Evolutionary conservation across 2,888 invertebrate genomes (phyloP).

Genomic region (Phrixothrix hirtus): DNA sequence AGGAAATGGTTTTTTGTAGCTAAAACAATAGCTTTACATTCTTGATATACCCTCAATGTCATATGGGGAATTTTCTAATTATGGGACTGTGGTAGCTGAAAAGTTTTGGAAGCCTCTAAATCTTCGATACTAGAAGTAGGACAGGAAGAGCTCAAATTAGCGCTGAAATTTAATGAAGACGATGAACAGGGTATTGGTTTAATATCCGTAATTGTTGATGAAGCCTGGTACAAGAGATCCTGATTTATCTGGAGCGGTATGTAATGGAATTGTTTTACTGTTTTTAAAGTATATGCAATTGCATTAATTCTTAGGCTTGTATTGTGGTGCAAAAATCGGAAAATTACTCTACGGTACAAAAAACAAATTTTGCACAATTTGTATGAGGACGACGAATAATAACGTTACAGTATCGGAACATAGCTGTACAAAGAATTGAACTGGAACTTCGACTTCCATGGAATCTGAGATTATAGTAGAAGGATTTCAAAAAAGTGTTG

Average conservation of each 20-base stretch:
- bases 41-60: no score
- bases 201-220: slow-evolving; percentile 1
- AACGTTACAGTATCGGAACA: no score
- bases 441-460: not conserved
- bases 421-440: not conserved
- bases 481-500: not conserved
- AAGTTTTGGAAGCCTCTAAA: no score
- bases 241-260: not conserved
- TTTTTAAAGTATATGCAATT: not conserved
- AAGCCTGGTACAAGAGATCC: not conserved
- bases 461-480: slow-evolving; percentile 5
- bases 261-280: not conserved
- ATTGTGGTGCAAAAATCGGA: not conserved
- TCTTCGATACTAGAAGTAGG: no score
- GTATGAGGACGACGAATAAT: no score
- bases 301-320: not conserved
- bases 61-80: no score
- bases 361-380: no score
- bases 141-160: not conserved
- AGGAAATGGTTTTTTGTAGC: no score
- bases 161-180: not conserved
- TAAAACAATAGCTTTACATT: no score
- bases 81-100: no score
- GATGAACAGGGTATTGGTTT: not conserved
- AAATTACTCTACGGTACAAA: not conserved